These are phyloP conservation scores for Sterrhoptilus dennistouni DNA, from an alignment of 2,113 vertebrate species.

Conservation along the genomic window DNA sequence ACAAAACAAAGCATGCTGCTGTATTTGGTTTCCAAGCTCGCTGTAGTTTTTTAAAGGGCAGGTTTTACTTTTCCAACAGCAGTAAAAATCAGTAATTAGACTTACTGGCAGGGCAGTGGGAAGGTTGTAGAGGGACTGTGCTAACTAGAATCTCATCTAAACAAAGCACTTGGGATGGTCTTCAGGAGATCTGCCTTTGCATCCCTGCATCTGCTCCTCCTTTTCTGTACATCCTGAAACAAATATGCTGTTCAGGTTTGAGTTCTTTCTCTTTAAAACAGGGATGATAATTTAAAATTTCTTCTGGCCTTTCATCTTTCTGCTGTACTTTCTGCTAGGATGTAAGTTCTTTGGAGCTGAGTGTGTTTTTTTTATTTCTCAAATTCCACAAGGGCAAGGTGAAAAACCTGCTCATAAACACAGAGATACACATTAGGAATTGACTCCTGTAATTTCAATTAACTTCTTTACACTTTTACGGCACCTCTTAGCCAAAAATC, in stretches of 20 bases:
- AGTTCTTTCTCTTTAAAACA: not conserved
- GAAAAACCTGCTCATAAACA: constrained; percentile 48
- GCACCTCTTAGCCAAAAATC: constrained; percentile 10
- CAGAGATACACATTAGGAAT: not conserved
- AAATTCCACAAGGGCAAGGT: not conserved
- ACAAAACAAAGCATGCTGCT: not conserved
- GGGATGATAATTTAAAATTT: not conserved
- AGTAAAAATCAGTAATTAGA: not conserved
- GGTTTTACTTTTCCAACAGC: not conserved
- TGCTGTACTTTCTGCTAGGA: not conserved
- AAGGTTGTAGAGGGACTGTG: not conserved
- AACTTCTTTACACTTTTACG: not conserved
- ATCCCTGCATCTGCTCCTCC: not conserved
- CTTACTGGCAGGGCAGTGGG: not conserved
- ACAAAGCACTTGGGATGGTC: not conserved
- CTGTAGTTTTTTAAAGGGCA: not conserved
- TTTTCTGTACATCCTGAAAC: not conserved
- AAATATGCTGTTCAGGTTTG: not conserved
- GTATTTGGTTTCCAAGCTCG: not conserved
- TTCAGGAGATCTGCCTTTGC: not conserved
- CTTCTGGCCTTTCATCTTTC: not conserved
- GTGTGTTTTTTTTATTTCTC: not conserved
- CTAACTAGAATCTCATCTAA: not conserved
- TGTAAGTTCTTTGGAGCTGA: not conserved
- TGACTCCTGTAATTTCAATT: constrained; percentile 32